Base-by-base conservation (phyloP, 1,140 invertebrate genomes). In the Stegodyphus dumicola region DNA sequence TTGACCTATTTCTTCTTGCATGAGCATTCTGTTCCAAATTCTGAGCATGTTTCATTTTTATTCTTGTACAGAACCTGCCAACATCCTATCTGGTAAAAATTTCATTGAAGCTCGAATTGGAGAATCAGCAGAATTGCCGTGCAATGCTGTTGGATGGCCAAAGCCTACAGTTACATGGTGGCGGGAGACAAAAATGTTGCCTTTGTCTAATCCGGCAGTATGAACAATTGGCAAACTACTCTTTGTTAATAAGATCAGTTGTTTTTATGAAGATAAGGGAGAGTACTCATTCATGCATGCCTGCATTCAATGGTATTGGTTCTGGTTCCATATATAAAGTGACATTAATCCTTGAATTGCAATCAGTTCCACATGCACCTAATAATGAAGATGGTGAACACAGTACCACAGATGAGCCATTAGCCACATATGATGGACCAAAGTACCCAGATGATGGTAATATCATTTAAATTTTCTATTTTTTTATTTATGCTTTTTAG, bases 121-220 rank as follows among this genome's bases (percentile, higher is more conserved):
- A 75, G 91, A 92, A 5, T 94, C 94, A 11, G 92, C 95, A 6
- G 90, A 92, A 33, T 91, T 98, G 5, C 93, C 94, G 83, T 98
- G 96, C 90, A 94, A 94, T 87, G 95, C 95, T 15, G 93, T 95
- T 88, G 96, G 96, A 52, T 94, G 93, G 92, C 96, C 96, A 0
- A 90, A 92, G 65, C 96, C 96, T 0, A 90, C 92, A 18, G 94
- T 97, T 15, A 95, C 94, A 15, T 98, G 96, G 96, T 97, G 95
- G 95, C 93, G 94, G 67, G 94, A 95, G n/a, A 92, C 93, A 11
- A 92, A 94, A 89, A 92, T 96, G 88, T 89, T 94, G 11, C 95
- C 95, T 1, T 90, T 95, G 18, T 92, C 92, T 65, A 94, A 94
- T 64, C 91, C 93, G n/a, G 4, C 91, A 93, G 18, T 96, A 94